Evolutionary conservation across 2,888 invertebrate genomes (phyloP).

Genomic region (Julus scanicus): DNA sequence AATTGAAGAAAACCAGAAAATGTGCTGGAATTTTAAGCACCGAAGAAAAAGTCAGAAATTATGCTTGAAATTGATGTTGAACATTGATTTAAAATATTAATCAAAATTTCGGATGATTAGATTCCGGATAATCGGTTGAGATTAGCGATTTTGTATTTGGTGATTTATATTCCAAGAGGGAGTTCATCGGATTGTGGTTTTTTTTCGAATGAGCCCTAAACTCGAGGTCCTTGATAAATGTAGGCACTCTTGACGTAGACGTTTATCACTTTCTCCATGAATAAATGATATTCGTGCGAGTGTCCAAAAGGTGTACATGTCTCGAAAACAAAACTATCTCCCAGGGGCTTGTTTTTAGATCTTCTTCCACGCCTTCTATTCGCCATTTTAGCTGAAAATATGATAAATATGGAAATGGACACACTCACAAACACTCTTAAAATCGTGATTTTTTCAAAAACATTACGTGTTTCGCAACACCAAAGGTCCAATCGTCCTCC

Average conservation of each 20-base stretch:
- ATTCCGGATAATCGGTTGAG: no score
- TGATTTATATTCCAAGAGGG: no score
- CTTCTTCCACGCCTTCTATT: background rate
- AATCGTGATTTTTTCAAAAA: background rate
- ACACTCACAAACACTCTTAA: background rate
- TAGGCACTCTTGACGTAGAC: background rate
- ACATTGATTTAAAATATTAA: no score
- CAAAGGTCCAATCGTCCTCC: background rate
- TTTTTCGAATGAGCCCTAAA: no score
- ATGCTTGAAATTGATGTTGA: no score
- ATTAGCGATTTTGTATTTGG: no score
- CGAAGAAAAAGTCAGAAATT: no score
- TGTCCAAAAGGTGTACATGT: background rate
- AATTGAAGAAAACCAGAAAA: no score
- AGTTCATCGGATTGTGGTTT: background rate
- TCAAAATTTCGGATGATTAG: no score
- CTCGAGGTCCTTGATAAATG: background rate
- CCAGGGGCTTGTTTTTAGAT: background rate
- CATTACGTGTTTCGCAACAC: background rate
- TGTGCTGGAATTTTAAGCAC: no score
- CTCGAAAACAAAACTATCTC: background rate
- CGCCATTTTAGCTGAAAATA: background rate
- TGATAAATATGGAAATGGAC: slow-evolving; percentile 41
- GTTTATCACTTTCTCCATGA: slow-evolving; percentile 30
- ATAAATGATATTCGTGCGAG: background rate